These are phyloP conservation scores for Tachyglossus aculeatus DNA, from an alignment of 2,797 vertebrate species.

Conservation along the genomic window DNA sequence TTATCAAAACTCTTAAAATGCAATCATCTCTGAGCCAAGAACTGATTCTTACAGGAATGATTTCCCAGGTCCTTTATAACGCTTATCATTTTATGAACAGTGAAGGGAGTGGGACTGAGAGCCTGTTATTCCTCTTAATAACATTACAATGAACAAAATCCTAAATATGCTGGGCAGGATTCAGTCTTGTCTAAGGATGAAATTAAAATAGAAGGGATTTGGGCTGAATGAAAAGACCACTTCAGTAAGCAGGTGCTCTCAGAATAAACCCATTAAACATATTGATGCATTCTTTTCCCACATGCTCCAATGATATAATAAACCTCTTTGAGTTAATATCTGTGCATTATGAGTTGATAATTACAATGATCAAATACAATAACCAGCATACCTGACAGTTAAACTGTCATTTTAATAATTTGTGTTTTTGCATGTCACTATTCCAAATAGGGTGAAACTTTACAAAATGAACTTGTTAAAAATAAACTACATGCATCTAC, in stretches of 20 bases:
- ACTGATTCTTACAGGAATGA: slow-evolving; percentile 27
- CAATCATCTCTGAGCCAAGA: slow-evolving; percentile 41
- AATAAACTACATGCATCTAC: slow-evolving; percentile 37
- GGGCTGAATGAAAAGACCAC: neutral
- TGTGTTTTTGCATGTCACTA: slow-evolving; percentile 18
- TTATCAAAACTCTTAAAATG: slow-evolving; percentile 39
- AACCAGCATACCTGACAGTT: slow-evolving; percentile 27
- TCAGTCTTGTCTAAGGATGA: slow-evolving; percentile 1
- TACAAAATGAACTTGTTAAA: slow-evolving; percentile 52
- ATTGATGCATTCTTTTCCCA: neutral
- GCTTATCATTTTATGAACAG: slow-evolving; percentile 33
- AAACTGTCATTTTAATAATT: slow-evolving; percentile 43
- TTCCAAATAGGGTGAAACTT: slow-evolving; percentile 33
- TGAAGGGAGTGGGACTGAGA: slow-evolving; percentile 8
- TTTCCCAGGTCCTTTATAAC: slow-evolving; percentile 43
- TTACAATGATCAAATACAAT: slow-evolving; percentile 21
- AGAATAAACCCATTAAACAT: neutral
- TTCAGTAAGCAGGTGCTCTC: neutral
- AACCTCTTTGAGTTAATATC: neutral
- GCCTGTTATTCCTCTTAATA: slow-evolving; percentile 28
- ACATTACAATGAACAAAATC: slow-evolving; percentile 34
- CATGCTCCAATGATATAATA: neutral
- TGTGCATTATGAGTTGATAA: slow-evolving; percentile 9
- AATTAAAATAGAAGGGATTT: slow-evolving; percentile 21
- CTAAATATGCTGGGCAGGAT: neutral